These are phyloP conservation scores for Zaprionus tsacasi DNA, from an alignment of 1,140 invertebrate genomes.

Conservation along the genomic window DNA sequence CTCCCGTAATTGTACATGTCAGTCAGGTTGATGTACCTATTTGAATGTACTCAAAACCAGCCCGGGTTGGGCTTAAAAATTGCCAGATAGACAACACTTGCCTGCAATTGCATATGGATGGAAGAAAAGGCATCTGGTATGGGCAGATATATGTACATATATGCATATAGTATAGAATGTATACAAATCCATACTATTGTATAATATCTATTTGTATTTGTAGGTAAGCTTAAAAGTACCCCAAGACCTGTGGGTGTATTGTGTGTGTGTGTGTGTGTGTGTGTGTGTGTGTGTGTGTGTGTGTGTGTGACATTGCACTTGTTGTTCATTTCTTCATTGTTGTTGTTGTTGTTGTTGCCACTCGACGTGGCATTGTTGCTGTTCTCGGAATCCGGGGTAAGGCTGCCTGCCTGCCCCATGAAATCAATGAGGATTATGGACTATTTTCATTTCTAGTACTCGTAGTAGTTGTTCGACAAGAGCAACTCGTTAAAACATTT, in stretches of 20 bases:
- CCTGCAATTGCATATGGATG: neutral
- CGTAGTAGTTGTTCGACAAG: constrained; percentile 22
- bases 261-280: neutral
- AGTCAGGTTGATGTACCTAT: too few relatives aligned
- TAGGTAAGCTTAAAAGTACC: neutral
- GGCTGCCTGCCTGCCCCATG: constrained; percentile 3
- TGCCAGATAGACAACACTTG: neutral
- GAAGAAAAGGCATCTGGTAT: neutral
- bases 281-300: constrained; percentile 8
- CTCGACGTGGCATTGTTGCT: constrained; percentile 39
- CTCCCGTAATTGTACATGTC: too few relatives aligned
- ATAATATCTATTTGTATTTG: constrained; percentile 1
- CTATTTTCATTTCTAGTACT: constrained; percentile 56
- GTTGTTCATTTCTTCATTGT: constrained; percentile 24
- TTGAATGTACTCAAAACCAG: too few relatives aligned
- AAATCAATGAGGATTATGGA: constrained; percentile 75
- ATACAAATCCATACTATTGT: neutral
- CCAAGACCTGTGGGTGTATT: neutral
- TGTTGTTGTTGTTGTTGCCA: constrained; percentile 43
- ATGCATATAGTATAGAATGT: neutral
- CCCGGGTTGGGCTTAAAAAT: too few relatives aligned
- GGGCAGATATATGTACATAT: neutral
- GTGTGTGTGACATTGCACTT: constrained; percentile 13
- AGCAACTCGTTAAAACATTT: constrained; percentile 43
- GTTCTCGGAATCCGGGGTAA: constrained; percentile 18